phyloP scores from a whole-genome alignment of 1,140 invertebrate genomes.

The Agrypnia vestita region DNA sequence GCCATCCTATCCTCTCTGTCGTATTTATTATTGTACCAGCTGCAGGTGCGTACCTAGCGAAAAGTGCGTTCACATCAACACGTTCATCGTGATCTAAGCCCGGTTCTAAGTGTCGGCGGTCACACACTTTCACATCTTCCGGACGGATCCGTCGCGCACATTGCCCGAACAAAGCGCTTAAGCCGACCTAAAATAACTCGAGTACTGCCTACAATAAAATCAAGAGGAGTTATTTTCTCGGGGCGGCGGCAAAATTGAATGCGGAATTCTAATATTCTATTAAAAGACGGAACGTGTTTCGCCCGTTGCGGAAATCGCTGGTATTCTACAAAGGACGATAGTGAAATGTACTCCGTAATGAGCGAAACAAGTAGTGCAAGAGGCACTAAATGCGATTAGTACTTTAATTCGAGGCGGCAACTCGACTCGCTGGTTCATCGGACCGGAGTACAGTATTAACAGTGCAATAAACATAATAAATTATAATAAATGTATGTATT shows the following conservation, averaged over 20 bases:
- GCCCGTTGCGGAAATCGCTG: neutral
- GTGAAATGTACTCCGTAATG: too few relatives aligned
- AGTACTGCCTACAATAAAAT: constrained; percentile 28
- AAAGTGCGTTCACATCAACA: constrained; percentile 12
- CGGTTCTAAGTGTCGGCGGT: neutral
- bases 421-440: too few relatives aligned
- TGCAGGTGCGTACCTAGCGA: neutral
- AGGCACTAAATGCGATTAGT: neutral
- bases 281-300: constrained; percentile 7
- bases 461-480: too few relatives aligned
- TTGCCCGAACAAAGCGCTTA: constrained; percentile 46
- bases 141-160: constrained; percentile 42
- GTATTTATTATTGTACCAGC: too few relatives aligned
- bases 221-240: constrained; percentile 11
- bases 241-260: constrained; percentile 21
- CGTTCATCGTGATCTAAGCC: neutral
- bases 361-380: neutral
- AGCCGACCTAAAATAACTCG: constrained; percentile 35
- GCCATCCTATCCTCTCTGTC: too few relatives aligned
- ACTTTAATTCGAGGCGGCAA: neutral
- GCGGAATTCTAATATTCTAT: constrained; percentile 29
- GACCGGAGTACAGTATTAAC: too few relatives aligned
- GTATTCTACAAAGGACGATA: neutral
- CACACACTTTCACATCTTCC: constrained; percentile 46
- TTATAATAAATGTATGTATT: too few relatives aligned